Evolutionary conservation across 1,140 invertebrate species (phyloP).

Genomic region (Drosophila repletoides): DNA sequence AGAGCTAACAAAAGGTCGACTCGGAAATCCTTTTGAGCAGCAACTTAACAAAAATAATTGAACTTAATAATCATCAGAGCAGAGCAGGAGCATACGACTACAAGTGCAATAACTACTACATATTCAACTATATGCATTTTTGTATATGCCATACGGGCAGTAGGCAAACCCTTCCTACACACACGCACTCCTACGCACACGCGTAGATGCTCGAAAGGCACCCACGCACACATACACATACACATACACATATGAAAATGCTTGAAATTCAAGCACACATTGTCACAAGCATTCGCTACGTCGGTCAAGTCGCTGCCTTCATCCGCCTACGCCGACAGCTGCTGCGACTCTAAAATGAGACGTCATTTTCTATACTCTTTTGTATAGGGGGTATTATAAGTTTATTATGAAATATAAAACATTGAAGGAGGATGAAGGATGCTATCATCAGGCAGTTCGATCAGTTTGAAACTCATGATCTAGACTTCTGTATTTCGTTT

Average conservation of each 20-base stretch:
- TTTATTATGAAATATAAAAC: no score
- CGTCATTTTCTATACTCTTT: conserved; percentile 10
- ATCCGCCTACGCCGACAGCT: conserved; percentile 19
- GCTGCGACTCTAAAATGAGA: background rate
- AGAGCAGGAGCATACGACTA: no score
- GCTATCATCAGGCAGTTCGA: no score
- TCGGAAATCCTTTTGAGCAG: conserved; percentile 45
- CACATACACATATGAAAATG: no score
- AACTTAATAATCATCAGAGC: conserved; percentile 33
- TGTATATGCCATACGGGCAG: no score
- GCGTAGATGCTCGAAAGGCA: background rate
- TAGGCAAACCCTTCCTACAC: background rate
- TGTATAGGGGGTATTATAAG: background rate
- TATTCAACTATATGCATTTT: no score
- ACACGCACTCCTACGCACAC: background rate
- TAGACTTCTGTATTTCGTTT: no score
- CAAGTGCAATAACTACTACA: no score
- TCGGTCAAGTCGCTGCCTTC: conserved; percentile 17
- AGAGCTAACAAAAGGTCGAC: conserved; percentile 20
- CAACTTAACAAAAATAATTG: conserved; percentile 20
- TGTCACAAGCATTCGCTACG: no score
- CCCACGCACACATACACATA: background rate
- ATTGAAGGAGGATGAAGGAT: no score
- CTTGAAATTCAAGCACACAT: background rate
- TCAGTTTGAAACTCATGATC: no score